These are phyloP conservation scores for Ornithoptera priamus DNA, from an alignment of 2,888 invertebrate species.

Conservation along the genomic window DNA sequence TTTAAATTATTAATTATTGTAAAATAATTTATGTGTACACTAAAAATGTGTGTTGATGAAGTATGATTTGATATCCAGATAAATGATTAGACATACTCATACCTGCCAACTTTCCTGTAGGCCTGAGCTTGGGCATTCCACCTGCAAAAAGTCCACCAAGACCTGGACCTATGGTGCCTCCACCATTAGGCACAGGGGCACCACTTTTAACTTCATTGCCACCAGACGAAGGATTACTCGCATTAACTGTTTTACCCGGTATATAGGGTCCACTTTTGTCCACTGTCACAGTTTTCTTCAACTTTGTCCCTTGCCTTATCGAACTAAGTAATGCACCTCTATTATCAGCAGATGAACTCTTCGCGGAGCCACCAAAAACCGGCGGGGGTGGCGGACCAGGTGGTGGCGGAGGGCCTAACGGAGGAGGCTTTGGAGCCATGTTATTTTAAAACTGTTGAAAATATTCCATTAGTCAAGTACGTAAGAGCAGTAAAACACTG, in stretches of 20 bases:
- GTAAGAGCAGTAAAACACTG: constrained; percentile 35
- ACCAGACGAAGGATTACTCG: constrained; percentile 49
- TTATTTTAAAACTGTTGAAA: constrained; percentile 57
- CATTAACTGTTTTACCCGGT: constrained; percentile 79
- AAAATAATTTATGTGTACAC: too few relatives aligned
- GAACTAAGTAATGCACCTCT: constrained; percentile 88
- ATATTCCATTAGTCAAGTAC: constrained; percentile 38
- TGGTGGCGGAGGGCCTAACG: constrained; percentile 84
- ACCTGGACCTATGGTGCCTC: constrained; percentile 55
- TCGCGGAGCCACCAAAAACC: constrained; percentile 65
- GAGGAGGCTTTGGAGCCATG: constrained; percentile 82
- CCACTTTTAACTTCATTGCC: constrained; percentile 60
- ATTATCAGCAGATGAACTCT: constrained; percentile 77
- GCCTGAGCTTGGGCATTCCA: constrained; percentile 89
- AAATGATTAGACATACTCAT: constrained; percentile 21
- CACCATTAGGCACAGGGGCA: constrained; percentile 63
- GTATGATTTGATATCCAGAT: too few relatives aligned
- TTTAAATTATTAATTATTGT: too few relatives aligned
- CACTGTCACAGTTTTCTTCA: constrained; percentile 93
- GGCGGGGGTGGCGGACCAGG: constrained; percentile 81
- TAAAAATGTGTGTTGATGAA: too few relatives aligned
- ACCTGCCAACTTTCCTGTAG: constrained; percentile 82
- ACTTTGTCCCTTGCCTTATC: constrained; percentile 88
- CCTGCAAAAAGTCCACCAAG: constrained; percentile 89
- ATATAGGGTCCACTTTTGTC: constrained; percentile 93